A percentile compares a stretch with the other conserved stretches of the same genome.
Conservation (phyloP, 2,888 invertebrate species). For the Apocheima hispidaria region DNA sequence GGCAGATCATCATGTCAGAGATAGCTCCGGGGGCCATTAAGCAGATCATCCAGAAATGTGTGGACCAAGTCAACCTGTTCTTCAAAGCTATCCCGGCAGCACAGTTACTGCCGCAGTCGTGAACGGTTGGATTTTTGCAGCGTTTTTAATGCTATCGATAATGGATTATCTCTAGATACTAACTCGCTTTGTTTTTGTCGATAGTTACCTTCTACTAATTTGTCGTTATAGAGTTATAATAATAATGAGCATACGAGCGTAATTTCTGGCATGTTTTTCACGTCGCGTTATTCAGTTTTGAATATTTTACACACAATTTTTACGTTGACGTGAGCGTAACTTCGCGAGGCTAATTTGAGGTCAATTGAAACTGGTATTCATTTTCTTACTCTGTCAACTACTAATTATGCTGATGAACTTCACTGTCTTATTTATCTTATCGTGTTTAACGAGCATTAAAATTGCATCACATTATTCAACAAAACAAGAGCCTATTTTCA, state of each 20-base stretch:
- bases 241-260: background rate
- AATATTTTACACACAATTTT: no score
- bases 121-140: constrained; percentile 61
- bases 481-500: no score
- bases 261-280: background rate
- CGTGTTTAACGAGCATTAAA: background rate
- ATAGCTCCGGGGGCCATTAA: constrained; percentile 78
- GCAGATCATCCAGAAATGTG: constrained; percentile 71
- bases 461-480: background rate
- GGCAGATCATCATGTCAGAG: constrained; percentile 79
- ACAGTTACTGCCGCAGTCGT: constrained; percentile 59
- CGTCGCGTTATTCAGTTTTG: background rate
- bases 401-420: background rate
- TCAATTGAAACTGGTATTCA: no score
- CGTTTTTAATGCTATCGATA: background rate
- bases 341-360: no score
- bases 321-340: no score
- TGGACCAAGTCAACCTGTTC: constrained; percentile 70
- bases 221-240: background rate
- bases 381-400: no score
- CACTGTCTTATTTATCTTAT: constrained; percentile 10
- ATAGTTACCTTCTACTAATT: background rate
- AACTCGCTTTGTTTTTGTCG: constrained; percentile 12
- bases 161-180: constrained; percentile 8
- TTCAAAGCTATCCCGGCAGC: constrained; percentile 66